Base-by-base conservation (phyloP, 2,113 vertebrate species). In the Etheostoma cragini region DNA sequence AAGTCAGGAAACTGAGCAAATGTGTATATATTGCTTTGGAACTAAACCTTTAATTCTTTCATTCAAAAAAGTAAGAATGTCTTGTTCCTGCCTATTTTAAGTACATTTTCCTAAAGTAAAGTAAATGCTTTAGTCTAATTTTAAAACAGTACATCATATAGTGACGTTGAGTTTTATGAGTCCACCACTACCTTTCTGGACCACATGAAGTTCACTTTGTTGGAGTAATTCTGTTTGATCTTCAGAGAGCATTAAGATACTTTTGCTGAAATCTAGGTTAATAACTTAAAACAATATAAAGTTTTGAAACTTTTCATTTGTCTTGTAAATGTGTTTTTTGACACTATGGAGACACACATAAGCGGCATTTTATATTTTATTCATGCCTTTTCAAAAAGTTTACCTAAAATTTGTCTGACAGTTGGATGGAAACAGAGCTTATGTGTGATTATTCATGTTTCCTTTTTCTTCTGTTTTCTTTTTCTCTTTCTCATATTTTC, bases 361-460 rank as follows among this genome's bases (percentile, higher is more conserved):
- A 52, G 61, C 33, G 46, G 42, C 65, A 21, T 67, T 66, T 76
- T 21, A 57, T 65, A 75, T 53, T 52, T 71, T 50, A 38, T 38
- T 52, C 7, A 13, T 47, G 26, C n/a, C 16, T 0, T 54, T 72
- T 66, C 19, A 1, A 85, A 85, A 80, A 67, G 62, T 79, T 81
- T 71, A 71, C 19, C 63, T n/a, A 67, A 74, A 88, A 88, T 75
- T 16, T 68, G 22, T 38, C 76, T 81, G 72, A 77, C 66, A 81
- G 81, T 92, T 90, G 87, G 85, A 85, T 90, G 88, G 87, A 90
- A 90, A 85, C 85, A 13, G 76, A 72, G 84, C 71, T 84, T 52
- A 57, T 79, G 72, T 88, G 65, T 73, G 66, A 74, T 86, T 81
- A 80, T 90, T 89, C 83, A 78, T 71, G 57, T 78, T 72, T 71